phyloP scores from a whole-genome alignment of 2,113 vertebrate species.

The Limanda limanda region DNA sequence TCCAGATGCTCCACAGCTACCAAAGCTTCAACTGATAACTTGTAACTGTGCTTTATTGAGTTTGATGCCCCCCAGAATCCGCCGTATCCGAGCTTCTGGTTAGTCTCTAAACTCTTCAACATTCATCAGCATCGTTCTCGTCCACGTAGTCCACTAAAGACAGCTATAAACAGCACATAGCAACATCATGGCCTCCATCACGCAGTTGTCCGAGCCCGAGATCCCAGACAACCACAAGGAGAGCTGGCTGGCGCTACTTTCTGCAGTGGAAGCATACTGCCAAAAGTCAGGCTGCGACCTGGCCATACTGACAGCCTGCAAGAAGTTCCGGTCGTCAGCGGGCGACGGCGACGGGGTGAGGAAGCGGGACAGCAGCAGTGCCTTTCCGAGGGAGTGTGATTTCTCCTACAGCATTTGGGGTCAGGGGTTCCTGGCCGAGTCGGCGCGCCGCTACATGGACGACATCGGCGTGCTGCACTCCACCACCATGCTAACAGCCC shows the following conservation, averaged over 20 bases:
- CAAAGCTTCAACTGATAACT: slow-evolving; percentile 24
- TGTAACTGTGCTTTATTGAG: neutral
- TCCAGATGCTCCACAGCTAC: slow-evolving; percentile 32
- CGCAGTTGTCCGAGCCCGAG: slow-evolving; percentile 73
- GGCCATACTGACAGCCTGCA: slow-evolving; percentile 88
- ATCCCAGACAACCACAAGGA: slow-evolving; percentile 90
- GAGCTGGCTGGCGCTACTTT: slow-evolving; percentile 89
- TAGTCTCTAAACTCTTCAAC: slow-evolving; percentile 1
- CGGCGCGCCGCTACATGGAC: slow-evolving; percentile 87
- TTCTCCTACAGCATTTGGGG: slow-evolving; percentile 88
- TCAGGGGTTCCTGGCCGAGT: slow-evolving; percentile 87
- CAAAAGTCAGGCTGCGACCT: slow-evolving; percentile 90
- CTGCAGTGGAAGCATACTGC: slow-evolving; percentile 87
- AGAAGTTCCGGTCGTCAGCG: slow-evolving; percentile 73
- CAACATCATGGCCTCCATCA: slow-evolving; percentile 79
- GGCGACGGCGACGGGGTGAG: slow-evolving; percentile 59
- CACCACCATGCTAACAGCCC: slow-evolving; percentile 82
- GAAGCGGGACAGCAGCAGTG: slow-evolving; percentile 69
- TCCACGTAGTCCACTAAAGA: neutral
- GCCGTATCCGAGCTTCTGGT: neutral
- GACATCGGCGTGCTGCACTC: slow-evolving; percentile 91
- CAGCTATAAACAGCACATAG: slow-evolving; percentile 12
- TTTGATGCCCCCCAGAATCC: neutral
- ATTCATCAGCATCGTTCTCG: slow-evolving; percentile 28
- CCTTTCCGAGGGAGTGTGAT: slow-evolving; percentile 74